These are phyloP conservation scores for Pogonocherus hispidulus DNA, from an alignment of 2,888 invertebrate species.

Conservation along the genomic window DNA sequence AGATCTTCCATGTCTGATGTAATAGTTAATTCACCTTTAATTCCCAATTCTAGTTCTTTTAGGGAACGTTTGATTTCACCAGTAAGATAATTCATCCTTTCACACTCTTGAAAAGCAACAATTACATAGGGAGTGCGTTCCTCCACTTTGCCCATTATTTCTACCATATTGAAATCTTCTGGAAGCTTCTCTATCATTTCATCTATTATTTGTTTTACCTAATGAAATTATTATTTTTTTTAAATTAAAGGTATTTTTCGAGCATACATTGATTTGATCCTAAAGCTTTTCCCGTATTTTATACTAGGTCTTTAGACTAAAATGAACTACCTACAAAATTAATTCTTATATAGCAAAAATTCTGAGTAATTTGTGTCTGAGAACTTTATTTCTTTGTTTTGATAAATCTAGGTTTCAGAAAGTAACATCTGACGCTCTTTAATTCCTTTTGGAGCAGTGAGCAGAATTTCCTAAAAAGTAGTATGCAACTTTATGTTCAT, in stretches of 20 bases:
- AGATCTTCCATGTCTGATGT: constrained; percentile 97
- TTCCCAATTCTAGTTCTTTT: constrained; percentile 91
- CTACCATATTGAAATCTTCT: constrained; percentile 95
- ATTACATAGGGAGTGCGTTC: constrained; percentile 97
- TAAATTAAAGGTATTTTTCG: background rate
- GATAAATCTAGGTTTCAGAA: too few relatives aligned
- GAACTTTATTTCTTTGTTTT: too few relatives aligned
- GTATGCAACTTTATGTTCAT: too few relatives aligned
- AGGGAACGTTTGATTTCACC: constrained; percentile 92
- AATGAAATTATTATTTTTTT: constrained; percentile 31
- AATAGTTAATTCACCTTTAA: constrained; percentile 97
- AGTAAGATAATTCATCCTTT: constrained; percentile 94
- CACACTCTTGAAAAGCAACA: constrained; percentile 95
- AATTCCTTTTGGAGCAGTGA: too few relatives aligned
- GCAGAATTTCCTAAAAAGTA: too few relatives aligned
- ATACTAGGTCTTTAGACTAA: too few relatives aligned
- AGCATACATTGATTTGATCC: too few relatives aligned
- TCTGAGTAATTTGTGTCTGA: too few relatives aligned
- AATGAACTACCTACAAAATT: too few relatives aligned
- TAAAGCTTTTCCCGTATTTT: too few relatives aligned
- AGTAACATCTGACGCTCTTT: too few relatives aligned
- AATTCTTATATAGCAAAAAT: too few relatives aligned
- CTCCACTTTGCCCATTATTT: constrained; percentile 95
- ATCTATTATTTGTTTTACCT: constrained; percentile 95
- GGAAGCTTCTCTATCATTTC: constrained; percentile 96